Evolutionary conservation across 2,888 invertebrate species (phyloP), one percentile per base, ranked within the genome.

Genomic region (Caenorhabditis plicata): DNA sequence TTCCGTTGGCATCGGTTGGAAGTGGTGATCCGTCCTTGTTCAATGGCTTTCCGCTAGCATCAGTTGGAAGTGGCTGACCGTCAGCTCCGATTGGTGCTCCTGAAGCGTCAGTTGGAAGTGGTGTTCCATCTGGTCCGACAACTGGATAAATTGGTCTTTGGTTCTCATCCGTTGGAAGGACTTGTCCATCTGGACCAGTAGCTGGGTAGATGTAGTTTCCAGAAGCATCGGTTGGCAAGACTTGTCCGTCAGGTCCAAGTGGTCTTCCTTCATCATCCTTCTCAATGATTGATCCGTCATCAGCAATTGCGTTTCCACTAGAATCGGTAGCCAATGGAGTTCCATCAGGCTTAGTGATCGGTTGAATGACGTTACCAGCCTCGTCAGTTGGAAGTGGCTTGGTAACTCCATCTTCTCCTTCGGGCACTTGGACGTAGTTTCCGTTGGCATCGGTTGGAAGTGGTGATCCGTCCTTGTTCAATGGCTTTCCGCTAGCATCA

Each of bases 1-100:
- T 54, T 17, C 73, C 69, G 15, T 46, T 41, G 27, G 51, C 46
- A 42, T 72, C 73, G 5, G 73, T 72, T 0, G 72, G 72, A 31
- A 71, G 47, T 7, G 71, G 71, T 35, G 15, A 3, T 35, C 68
- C 50, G 57, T 57, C 57, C 3, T 38, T 35, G 8, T 27, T 27
- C 27, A 57, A 23, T n/a, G 57, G 51, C 13, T 40, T 40, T 44
- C 57, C 57, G 20, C 44, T 35, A 11, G 50, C 31, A 42, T 57
- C 50, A 11, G 55, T 55, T 5, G 55, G 43, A 29, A 55, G 27
- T 26, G 44, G 38, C 4, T 36, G 20, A 38, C 55, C 55, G 36
- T 67, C 60, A 11, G 64, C 60, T 13, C 61, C 63, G 23, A 47
- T 38, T 3, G 61, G 45, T n/a, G 54, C 42, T 35, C 61, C 64